Percentiles rank a stretch among this genome's conserved stretches.
These are phyloP conservation scores for Amblyraja radiata DNA, from an alignment of 2,797 vertebrate species.

Conservation along the genomic window DNA sequence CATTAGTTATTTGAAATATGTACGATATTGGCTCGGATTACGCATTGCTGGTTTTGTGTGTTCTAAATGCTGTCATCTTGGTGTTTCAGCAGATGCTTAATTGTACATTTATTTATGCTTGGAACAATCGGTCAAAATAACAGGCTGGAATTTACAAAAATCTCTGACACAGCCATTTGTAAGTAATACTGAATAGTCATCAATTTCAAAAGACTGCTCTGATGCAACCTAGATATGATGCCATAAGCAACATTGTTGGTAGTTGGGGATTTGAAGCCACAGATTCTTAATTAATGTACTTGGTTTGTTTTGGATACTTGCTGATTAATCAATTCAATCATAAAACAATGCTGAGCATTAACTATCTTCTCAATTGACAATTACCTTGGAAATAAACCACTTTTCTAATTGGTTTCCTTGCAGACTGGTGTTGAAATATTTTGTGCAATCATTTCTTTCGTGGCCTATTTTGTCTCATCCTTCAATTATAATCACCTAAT, in stretches of 20 bases:
- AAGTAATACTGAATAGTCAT: background rate
- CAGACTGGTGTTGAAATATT: background rate
- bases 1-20: background rate
- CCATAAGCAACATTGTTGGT: background rate
- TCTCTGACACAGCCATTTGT: background rate
- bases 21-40: background rate
- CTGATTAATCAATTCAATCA: conserved; percentile 11
- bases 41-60: no score
- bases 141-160: background rate
- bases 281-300: background rate
- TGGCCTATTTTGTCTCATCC: background rate
- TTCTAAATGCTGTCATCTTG: background rate
- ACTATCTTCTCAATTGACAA: background rate
- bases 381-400: background rate
- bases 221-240: no score
- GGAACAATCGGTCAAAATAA: background rate
- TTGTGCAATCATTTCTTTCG: conserved; percentile 1
- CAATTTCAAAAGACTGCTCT: background rate
- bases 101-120: background rate
- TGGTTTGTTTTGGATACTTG: conserved; percentile 1
- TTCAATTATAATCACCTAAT: conserved; percentile 4
- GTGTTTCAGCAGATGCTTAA: background rate
- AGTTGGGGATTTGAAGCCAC: background rate
- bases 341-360: background rate
- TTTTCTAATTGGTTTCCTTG: background rate